Evolutionary conservation across 2,888 invertebrate species (phyloP), one percentile per base, ranked within the genome.

Genomic region (Aphodius granarius): DNA sequence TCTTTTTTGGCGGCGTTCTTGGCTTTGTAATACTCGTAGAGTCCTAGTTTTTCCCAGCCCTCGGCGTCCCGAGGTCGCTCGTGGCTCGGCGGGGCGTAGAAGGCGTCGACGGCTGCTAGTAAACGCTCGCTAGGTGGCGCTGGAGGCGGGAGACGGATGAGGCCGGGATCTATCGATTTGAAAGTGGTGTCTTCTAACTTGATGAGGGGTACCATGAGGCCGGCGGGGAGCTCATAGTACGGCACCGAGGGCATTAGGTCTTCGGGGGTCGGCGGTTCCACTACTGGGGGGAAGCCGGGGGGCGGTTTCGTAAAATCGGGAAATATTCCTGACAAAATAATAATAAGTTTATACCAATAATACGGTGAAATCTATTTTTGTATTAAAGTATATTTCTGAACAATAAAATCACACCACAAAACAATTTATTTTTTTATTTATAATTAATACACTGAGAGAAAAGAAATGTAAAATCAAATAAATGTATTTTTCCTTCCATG

Each of bases 1-100:
- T 94, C 92, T 84, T 95, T 96, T 81, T 94, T 92, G 1, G 97
- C 97, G 77, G 93, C 91, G 86, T 97, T 95, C 88, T 99, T 99
- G 5, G 97, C 96, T 88, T 97, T 97, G 88, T 97, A 98, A 88
- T 97, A 99, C 88, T 99, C 99, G 87, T 97, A 98, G 74, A 99
- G 90, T 78, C 97, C 98, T 84, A 98, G 90, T 87, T 97, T 97
- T 87, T 99, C 99, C 99, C 99, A 99, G 23, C 99, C 99, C 87
- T 99, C 98, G 87, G 94, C 94, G 72, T 98, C 98, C 84, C 98
- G 90, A 0, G 98, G 98, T 77, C 97, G 91, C 84, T 99, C 98
- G 85, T 98, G 97, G 81, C 96, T 95, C 5, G 98, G 97, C 22
- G 95, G 93, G 0, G 95, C 94, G 87, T 99, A 99, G 89, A 99